Conservation (phyloP, 2,113 vertebrate genomes). For the Polypterus bichir region DNA sequence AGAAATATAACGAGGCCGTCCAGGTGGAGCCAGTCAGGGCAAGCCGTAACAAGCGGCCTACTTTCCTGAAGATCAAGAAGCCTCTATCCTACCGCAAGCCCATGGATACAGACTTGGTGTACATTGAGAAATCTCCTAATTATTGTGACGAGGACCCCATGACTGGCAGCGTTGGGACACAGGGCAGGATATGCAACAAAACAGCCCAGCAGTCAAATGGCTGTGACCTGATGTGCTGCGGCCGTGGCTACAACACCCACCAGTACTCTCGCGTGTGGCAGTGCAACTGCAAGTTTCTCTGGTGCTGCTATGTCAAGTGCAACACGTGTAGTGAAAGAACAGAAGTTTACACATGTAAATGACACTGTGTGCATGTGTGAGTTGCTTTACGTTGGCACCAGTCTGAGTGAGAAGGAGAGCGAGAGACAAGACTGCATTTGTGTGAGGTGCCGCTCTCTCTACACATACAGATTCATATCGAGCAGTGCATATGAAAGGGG, state of each 20-base stretch:
- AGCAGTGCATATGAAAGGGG: no score
- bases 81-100: constrained; percentile 88
- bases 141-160: constrained; percentile 86
- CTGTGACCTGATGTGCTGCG: constrained; percentile 95
- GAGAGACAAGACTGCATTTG: no score
- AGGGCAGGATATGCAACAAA: constrained; percentile 90
- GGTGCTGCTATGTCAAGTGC: constrained; percentile 97
- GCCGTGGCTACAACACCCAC: constrained; percentile 93
- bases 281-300: constrained; percentile 97
- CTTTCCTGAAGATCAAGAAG: constrained; percentile 95
- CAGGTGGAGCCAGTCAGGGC: constrained; percentile 87
- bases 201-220: constrained; percentile 79
- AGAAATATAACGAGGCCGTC: constrained; percentile 84
- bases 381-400: neutral
- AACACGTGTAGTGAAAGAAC: constrained; percentile 97
- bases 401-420: no score
- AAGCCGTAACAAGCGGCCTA: constrained; percentile 84
- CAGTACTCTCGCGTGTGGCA: constrained; percentile 96
- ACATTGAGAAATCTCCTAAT: constrained; percentile 91
- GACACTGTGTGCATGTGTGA: constrained; percentile 22
- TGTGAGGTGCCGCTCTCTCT: no score
- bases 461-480: no score
- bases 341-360: constrained; percentile 91
- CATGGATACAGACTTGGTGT: constrained; percentile 90
- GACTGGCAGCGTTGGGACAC: constrained; percentile 82